Conservation (phyloP, 1,140 invertebrate genomes). For the Aphelenchoides besseyi region DNA sequence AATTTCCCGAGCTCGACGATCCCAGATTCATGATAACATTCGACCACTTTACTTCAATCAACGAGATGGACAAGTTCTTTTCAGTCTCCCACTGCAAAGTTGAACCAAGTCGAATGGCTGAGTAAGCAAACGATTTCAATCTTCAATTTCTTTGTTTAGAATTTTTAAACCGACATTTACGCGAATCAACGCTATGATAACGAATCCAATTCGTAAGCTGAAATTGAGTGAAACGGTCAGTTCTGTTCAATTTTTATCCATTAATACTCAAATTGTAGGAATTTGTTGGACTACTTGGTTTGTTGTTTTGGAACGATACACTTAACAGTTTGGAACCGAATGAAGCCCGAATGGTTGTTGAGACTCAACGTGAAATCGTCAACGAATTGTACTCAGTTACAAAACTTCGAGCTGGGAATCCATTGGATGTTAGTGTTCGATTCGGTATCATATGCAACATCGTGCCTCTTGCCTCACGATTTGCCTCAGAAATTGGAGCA, state of each 20-base stretch:
- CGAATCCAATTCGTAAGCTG: constrained; percentile 18
- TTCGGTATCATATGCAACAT: constrained; percentile 36
- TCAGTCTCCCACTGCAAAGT: constrained; percentile 19
- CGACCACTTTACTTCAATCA: constrained; percentile 9
- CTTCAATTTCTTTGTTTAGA: no score
- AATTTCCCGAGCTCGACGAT: constrained; percentile 28
- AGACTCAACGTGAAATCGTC: constrained; percentile 28
- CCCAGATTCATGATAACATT: constrained; percentile 25
- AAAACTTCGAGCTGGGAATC: background rate
- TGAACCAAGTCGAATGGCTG: constrained; percentile 13
- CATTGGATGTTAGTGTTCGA: constrained; percentile 8
- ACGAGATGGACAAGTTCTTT: no score
- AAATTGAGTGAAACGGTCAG: constrained; percentile 20
- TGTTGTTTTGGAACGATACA: constrained; percentile 40
- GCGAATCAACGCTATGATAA: constrained; percentile 24
- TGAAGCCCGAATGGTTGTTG: constrained; percentile 22
- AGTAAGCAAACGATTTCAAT: no score
- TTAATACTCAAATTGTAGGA: no score
- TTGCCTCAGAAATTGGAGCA: constrained; percentile 16
- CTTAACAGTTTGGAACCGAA: constrained; percentile 13
- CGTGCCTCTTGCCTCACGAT: constrained; percentile 20
- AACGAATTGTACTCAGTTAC: constrained; percentile 31
- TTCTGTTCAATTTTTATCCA: no score
- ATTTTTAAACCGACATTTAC: constrained; percentile 30
- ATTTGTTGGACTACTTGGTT: constrained; percentile 27